phyloP scores from a whole-genome alignment of 2,797 vertebrate species.

The Pseudomugil tenellus region DNA sequence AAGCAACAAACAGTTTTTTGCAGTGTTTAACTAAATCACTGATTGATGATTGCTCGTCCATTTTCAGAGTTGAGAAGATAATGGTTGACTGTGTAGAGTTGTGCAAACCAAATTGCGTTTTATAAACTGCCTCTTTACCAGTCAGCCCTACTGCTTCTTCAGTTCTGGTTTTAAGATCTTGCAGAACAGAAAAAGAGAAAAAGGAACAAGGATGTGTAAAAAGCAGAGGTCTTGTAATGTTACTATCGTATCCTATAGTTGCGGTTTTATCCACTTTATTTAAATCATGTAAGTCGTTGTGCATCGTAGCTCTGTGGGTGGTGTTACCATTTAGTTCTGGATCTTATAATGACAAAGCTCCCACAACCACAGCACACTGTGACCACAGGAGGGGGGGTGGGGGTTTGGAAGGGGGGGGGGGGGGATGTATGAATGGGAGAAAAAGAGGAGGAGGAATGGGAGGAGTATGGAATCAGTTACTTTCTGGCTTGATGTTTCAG shows the following conservation, averaged over 20 bases:
- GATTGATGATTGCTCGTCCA: not conserved
- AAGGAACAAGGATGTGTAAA: not conserved
- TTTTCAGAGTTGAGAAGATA: not conserved
- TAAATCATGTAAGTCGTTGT: slow-evolving; percentile 41
- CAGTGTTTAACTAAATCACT: not conserved
- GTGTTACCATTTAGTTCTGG: slow-evolving; percentile 50
- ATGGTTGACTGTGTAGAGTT: too few relatives aligned
- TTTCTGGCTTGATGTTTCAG: slow-evolving; percentile 32
- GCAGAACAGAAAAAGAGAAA: not conserved
- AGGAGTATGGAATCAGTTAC: slow-evolving; percentile 4
- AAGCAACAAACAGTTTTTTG: not conserved
- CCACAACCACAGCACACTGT: slow-evolving; percentile 39
- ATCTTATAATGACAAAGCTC: slow-evolving; percentile 50
- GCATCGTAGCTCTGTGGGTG: slow-evolving; percentile 34
- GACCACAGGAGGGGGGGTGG: slow-evolving; percentile 29
- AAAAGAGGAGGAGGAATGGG: slow-evolving; percentile 20
- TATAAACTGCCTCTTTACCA: slow-evolving; percentile 3
- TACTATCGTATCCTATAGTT: slow-evolving; percentile 29
- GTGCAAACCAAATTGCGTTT: not conserved
- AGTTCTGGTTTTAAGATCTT: slow-evolving; percentile 33
- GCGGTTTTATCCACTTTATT: slow-evolving; percentile 49
- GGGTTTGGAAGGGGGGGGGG: slow-evolving; percentile 37
- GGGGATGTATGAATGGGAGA: slow-evolving; percentile 41
- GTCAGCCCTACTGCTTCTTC: not conserved
- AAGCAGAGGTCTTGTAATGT: slow-evolving; percentile 25